Evolutionary conservation across 1,140 invertebrate genomes (phyloP).

Genomic region (Phymastichus coffea): DNA sequence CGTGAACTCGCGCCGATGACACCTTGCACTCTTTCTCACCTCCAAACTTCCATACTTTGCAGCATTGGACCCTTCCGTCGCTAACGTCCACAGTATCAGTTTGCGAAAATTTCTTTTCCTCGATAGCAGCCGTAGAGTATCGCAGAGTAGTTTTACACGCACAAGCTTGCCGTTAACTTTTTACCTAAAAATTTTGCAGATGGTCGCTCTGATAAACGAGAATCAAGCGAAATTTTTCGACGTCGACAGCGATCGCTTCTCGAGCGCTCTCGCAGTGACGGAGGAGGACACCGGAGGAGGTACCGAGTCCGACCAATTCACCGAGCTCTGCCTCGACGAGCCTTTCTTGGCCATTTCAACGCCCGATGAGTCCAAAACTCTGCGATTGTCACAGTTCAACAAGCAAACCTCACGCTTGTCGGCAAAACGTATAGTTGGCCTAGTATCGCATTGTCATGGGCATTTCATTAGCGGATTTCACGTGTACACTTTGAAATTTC

Average conservation of each 20-base stretch:
- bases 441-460: no score
- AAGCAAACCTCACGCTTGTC: constrained; percentile 38
- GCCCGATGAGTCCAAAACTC: constrained; percentile 22
- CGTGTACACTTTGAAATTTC: no score
- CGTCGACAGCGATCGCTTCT: constrained; percentile 30
- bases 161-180: neutral
- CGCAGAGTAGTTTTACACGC: no score
- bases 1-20: no score
- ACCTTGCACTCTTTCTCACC: no score
- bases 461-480: no score
- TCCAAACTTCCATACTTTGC: no score
- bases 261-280: constrained; percentile 23
- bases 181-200: no score
- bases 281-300: constrained; percentile 23
- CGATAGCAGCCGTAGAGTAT: no score
- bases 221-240: constrained; percentile 23
- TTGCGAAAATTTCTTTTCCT: no score
- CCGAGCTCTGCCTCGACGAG: constrained; percentile 3
- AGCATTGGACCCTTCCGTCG: no score
- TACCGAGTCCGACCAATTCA: neutral
- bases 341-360: constrained; percentile 28
- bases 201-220: constrained; percentile 19
- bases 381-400: constrained; percentile 38
- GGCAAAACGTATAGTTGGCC: constrained; percentile 43
- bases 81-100: no score